Base-by-base conservation (phyloP, 2,888 invertebrate species). In the Branchipolynoe longqiensis region DNA sequence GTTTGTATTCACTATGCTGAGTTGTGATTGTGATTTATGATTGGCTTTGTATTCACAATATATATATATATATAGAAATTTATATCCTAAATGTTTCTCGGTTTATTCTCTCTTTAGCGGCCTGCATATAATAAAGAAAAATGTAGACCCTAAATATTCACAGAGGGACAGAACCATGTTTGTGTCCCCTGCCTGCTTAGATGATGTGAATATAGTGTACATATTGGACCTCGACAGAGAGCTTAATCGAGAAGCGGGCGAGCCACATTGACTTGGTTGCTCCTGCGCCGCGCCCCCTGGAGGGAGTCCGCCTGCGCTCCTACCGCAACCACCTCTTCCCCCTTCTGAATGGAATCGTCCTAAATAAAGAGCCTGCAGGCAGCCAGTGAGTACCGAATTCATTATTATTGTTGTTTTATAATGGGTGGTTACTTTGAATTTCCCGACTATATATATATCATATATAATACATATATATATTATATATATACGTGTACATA, bases 251-350 rank as follows among this genome's bases (percentile, higher is more conserved):
- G 85, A 94, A 93, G 89, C 89, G 94, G 83, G 93, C 93, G n/a
- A 91, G 91, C 22, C 91, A 91, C 58, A 90, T 97, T 3, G 97
- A 97, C 94, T 96, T 97, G 90, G 96, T 97, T 93, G 97, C 97
- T 88, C 96, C 96, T 54, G 95, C 96, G 85, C 97, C 98, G 14
- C 96, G 95, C 89, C 96, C 97, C 94, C 95, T 98, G 81, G 95
- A 97, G 92, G 82, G 87, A 85, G 93, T 91, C n/a, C 25, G 64
- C 6, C 64, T 62, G 14, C 40, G 48, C 33, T 48, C 62, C 14
- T 56, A 86, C 48, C 85, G 87, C 86, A 87, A 96, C 88, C 93
- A 96, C 95, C 92, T 97, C 54, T 94, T 99, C 95, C 98, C 98
- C 82, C 94, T 97, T 62, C 95, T 99, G 88, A 97, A 98, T 94